Evolutionary conservation across 1,140 invertebrate genomes (phyloP).

Genomic region (Zelostemma sp.): DNA sequence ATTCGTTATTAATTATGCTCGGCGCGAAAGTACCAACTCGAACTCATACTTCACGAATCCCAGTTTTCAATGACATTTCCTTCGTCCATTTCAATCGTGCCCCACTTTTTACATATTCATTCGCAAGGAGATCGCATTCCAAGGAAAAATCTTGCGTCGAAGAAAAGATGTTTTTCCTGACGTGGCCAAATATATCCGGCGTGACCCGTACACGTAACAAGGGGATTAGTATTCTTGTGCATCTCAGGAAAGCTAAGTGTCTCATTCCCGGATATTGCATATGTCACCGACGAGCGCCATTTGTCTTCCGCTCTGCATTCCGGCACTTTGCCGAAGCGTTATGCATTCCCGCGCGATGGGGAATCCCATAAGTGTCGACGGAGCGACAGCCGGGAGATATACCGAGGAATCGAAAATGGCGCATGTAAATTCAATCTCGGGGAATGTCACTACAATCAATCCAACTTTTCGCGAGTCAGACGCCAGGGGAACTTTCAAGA

Average conservation of each 20-base stretch:
- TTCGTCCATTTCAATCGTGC: too few relatives aligned
- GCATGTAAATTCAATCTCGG: conserved; percentile 1
- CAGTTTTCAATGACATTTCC: too few relatives aligned
- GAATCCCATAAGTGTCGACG: conserved; percentile 17
- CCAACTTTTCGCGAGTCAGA: not conserved
- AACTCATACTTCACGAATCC: too few relatives aligned
- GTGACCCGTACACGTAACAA: not conserved
- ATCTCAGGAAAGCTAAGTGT: not conserved
- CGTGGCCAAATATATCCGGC: too few relatives aligned
- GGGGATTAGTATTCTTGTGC: conserved; percentile 1
- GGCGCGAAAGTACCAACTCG: too few relatives aligned
- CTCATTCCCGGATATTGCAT: conserved; percentile 19
- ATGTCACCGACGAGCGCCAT: conserved; percentile 20
- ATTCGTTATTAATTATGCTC: too few relatives aligned
- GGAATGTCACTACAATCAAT: not conserved
- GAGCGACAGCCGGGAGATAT: not conserved
- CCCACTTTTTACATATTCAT: too few relatives aligned
- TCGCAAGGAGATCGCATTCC: too few relatives aligned
- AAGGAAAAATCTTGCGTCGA: too few relatives aligned
- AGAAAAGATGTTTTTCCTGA: too few relatives aligned
- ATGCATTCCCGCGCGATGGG: conserved; percentile 20
- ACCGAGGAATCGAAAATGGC: not conserved
- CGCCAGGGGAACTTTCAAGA: not conserved
- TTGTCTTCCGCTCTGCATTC: conserved; percentile 21
- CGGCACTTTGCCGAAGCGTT: conserved; percentile 12